Conservation (phyloP, 30 jellyfish, hydroid and myxozoan genomes). For the Rhopilema esculentum region DNA sequence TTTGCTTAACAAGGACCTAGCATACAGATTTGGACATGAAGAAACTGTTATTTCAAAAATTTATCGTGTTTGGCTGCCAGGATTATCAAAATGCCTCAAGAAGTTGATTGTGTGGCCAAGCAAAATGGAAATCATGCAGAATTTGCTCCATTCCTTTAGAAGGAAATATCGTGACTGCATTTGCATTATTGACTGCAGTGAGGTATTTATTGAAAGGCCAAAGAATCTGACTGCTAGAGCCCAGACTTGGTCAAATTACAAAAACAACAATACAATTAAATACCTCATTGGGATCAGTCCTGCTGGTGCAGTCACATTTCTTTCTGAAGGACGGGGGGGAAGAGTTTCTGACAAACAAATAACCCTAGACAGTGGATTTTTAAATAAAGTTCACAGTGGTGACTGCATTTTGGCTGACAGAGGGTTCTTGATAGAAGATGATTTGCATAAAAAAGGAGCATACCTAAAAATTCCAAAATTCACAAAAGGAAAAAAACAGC, state of each 20-base stretch:
- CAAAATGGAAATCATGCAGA: neutral
- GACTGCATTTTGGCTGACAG: constrained; percentile 66
- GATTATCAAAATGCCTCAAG: neutral
- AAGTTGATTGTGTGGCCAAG: neutral
- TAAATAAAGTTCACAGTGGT: constrained; percentile 38
- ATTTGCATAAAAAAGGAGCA: constrained; percentile 59
- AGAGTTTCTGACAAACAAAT: constrained; percentile 55
- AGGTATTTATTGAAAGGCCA: constrained; percentile 46
- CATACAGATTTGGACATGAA: neutral
- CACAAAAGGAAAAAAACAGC: constrained; percentile 63
- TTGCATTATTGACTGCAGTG: constrained; percentile 31
- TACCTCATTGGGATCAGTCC: constrained; percentile 42
- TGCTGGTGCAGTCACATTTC: constrained; percentile 40
- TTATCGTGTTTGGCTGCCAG: constrained; percentile 9
- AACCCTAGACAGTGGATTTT: constrained; percentile 38
- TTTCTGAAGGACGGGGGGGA: constrained; percentile 67
- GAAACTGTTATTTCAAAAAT: constrained; percentile 22
- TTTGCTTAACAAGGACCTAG: constrained; percentile 21
- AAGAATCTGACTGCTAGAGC: constrained; percentile 29
- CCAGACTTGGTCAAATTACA: constrained; percentile 36
- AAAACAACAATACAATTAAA: constrained; percentile 23
- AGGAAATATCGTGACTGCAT: neutral
- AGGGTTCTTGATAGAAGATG: constrained; percentile 66
- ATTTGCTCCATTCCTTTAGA: neutral
- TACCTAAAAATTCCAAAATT: constrained; percentile 49